Conservation (phyloP, 2,888 invertebrate species). For the Athetis lepigone region DNA sequence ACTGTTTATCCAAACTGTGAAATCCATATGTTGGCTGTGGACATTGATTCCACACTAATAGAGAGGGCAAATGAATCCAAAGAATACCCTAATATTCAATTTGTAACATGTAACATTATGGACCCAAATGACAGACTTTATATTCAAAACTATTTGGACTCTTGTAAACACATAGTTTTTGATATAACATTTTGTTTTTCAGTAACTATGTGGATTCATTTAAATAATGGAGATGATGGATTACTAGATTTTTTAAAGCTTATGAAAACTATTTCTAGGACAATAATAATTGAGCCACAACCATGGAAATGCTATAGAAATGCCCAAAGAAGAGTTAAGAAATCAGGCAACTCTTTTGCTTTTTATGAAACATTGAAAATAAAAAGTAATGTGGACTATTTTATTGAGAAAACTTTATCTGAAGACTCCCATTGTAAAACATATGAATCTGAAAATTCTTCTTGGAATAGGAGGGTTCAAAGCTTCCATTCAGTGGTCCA, state of each 20-base stretch:
- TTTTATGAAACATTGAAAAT: constrained; percentile 91
- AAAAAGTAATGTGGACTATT: constrained; percentile 90
- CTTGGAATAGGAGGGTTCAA: constrained; percentile 93
- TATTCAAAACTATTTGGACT: constrained; percentile 86
- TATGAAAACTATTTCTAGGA: constrained; percentile 87
- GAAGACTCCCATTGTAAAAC: constrained; percentile 87
- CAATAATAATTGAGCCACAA: constrained; percentile 95
- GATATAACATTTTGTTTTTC: constrained; percentile 95
- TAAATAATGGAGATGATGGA: constrained; percentile 95
- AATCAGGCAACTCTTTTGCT: constrained; percentile 91
- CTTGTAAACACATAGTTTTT: constrained; percentile 86
- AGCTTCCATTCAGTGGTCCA: constrained; percentile 86
- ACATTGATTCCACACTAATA: constrained; percentile 94
- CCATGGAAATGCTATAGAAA: constrained; percentile 96
- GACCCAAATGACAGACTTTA: constrained; percentile 71
- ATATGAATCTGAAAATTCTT: constrained; percentile 90
- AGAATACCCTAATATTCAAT: constrained; percentile 85
- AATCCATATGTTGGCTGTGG: constrained; percentile 92
- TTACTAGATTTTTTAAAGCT: constrained; percentile 91
- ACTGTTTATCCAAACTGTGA: constrained; percentile 76
- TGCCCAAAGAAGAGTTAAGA: constrained; percentile 93
- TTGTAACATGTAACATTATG: constrained; percentile 92
- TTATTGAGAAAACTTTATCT: constrained; percentile 91
- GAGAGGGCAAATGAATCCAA: constrained; percentile 91
- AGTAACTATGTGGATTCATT: constrained; percentile 97